Evolutionary conservation across 2,888 invertebrate species (phyloP).

Genomic region (Leptodirus hochenwartii): DNA sequence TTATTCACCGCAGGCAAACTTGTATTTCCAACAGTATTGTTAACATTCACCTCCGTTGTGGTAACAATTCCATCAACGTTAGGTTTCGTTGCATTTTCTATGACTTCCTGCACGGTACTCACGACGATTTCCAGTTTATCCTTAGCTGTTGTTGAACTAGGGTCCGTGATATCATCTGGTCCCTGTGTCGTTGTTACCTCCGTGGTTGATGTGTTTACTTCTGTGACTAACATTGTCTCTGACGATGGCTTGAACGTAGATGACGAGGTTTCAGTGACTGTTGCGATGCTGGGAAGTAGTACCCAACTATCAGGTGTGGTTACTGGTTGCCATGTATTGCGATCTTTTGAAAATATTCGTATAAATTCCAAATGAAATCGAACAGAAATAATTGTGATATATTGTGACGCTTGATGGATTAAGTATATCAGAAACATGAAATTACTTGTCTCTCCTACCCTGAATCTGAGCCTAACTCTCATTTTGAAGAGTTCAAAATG

Average conservation of each 20-base stretch:
- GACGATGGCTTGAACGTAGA: constrained; percentile 9
- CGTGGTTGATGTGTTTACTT: constrained; percentile 18
- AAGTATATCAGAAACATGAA: too few relatives aligned
- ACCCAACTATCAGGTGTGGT: constrained; percentile 51
- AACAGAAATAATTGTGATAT: too few relatives aligned
- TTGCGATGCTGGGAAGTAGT: constrained; percentile 27
- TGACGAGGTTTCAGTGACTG: constrained; percentile 12
- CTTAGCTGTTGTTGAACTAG: constrained; percentile 16
- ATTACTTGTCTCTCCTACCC: too few relatives aligned
- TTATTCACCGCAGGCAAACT: neutral
- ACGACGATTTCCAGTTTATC: too few relatives aligned
- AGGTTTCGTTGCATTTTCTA: constrained; percentile 6
- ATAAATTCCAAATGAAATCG: neutral
- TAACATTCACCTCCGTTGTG: neutral
- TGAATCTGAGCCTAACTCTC: too few relatives aligned
- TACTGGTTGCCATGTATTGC: constrained; percentile 41
- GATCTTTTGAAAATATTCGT: constrained; percentile 5
- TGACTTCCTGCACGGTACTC: neutral
- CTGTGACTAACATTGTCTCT: constrained; percentile 15
- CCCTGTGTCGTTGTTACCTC: constrained; percentile 10
- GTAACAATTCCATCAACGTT: neutral
- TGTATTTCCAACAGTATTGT: constrained; percentile 4
- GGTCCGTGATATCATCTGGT: constrained; percentile 16
- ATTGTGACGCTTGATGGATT: too few relatives aligned
- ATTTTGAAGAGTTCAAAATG: too few relatives aligned